Percentiles rank a stretch among this genome's conserved stretches.
Evolutionary conservation across 2,113 vertebrate genomes (phyloP).

Genomic region (Lasiurus cinereus): DNA sequence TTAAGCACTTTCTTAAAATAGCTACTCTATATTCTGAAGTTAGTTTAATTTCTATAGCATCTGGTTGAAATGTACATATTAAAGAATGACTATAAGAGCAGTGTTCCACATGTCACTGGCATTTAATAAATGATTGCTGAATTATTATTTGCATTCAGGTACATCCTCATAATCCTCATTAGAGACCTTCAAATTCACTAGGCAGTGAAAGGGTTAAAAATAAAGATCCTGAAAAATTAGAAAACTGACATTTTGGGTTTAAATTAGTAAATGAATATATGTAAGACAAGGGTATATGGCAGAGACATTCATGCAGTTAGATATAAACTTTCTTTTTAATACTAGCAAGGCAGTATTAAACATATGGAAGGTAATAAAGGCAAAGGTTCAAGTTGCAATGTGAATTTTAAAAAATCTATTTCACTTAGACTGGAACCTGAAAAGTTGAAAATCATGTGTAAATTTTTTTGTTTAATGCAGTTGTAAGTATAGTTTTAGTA

Average conservation of each 20-base stretch:
- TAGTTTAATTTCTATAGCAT: constrained; percentile 20
- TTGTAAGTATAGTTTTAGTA: not conserved
- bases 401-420: not conserved
- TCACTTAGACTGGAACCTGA: not conserved
- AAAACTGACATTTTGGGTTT: constrained; percentile 2
- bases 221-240: not conserved
- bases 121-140: not conserved
- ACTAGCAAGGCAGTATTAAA: not conserved
- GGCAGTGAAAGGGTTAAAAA: not conserved
- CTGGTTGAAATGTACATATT: constrained; percentile 30
- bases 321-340: not conserved
- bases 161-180: not conserved
- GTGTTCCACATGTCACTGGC: not conserved
- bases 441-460: not conserved
- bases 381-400: not conserved
- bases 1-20: constrained; percentile 16
- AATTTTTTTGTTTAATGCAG: not conserved
- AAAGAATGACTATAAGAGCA: not conserved
- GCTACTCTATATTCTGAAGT: not conserved
- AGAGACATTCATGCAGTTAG: not conserved
- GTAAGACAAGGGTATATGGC: not conserved
- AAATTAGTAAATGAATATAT: not conserved
- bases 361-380: not conserved
- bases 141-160: not conserved
- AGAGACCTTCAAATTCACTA: not conserved